Base-by-base conservation (phyloP, 2,888 invertebrate species). In the Nephrotoma guestfalica region DNA sequence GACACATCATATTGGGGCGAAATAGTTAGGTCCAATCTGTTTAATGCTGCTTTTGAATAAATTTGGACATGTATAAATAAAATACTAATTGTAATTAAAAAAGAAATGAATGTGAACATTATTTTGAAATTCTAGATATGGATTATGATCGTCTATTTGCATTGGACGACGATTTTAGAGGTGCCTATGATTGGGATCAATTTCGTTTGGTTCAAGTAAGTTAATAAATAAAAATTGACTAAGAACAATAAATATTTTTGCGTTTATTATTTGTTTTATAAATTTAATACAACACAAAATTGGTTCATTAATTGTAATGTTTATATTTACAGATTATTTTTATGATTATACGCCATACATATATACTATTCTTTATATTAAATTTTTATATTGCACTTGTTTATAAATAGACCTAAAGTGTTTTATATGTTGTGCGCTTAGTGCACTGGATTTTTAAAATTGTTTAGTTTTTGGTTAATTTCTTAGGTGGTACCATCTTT, bases 121-220 rank as follows among this genome's bases (percentile, higher is more conserved):
- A 41, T 84, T 84, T 41, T 84, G 41, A 41, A 43, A 85, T 85
- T 85, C 1, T 18, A 85, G 85, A 85, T 43, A 85, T 85, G 85
- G 85, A 85, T 85, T 85, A 85, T 30, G 85, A 85, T 43, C 85
- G 85, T 18, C 43, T 85, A 15, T 85, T 85, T 45, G 85, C 85
- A 3, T 42, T 85, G 9, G 85, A 85, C 43, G 85, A 85, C 18
- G 85, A 85, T 43, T 85, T 18, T 84, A 84, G 41, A 41, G 84
- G 41, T 84, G 41, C 84, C 41, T 84, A 84, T 15, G 84, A 84
- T 84, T 84, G 84, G 84, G 42, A 84, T 42, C 84, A 42, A 41
- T 41, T 84, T 84, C 84, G 42, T 84, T 2, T 71, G 18, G 71
- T 51, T 51, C 51, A 51, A 51, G 51, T 71, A 71, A 71, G 71